phyloP scores from a whole-genome alignment of 2,113 vertebrate species.

The Rhinogobius similis region DNA sequence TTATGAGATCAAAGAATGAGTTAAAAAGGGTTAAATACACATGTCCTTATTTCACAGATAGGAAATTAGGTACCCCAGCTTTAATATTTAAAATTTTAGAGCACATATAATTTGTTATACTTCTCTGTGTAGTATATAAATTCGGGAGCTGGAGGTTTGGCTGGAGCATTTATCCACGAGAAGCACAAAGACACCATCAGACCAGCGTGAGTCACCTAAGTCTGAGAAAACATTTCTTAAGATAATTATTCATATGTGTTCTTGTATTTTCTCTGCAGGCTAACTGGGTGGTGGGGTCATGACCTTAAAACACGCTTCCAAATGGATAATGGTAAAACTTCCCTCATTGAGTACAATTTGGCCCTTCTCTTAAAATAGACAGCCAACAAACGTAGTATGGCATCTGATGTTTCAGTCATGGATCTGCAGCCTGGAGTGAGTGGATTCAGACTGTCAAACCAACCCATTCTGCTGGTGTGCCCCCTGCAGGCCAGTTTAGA shows the following conservation, averaged over 20 bases:
- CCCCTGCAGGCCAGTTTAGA: constrained; percentile 92
- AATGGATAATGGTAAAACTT: constrained; percentile 87
- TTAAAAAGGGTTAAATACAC: too few relatives aligned
- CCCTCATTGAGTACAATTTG: too few relatives aligned
- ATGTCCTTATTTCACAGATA: too few relatives aligned
- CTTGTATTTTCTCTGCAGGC: constrained; percentile 64
- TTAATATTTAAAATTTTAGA: too few relatives aligned
- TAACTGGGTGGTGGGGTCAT: constrained; percentile 94
- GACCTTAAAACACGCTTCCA: constrained; percentile 86
- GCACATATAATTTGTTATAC: too few relatives aligned
- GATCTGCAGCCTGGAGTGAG: constrained; percentile 85
- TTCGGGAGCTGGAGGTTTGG: constrained; percentile 90
- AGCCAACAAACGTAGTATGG: too few relatives aligned
- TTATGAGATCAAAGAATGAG: too few relatives aligned
- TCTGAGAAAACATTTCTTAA: neutral
- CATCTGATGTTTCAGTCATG: constrained; percentile 75
- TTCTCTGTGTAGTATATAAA: constrained; percentile 86
- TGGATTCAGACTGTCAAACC: constrained; percentile 93
- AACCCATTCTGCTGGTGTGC: constrained; percentile 91
- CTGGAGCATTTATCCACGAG: constrained; percentile 88
- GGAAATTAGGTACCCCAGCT: too few relatives aligned
- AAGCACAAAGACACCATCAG: constrained; percentile 83
- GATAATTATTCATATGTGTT: neutral
- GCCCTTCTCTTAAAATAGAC: too few relatives aligned
- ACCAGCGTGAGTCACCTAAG: constrained; percentile 83